These are phyloP conservation scores for Macrosiphum euphorbiae DNA, from an alignment of 2,888 invertebrate species.

Conservation along the genomic window DNA sequence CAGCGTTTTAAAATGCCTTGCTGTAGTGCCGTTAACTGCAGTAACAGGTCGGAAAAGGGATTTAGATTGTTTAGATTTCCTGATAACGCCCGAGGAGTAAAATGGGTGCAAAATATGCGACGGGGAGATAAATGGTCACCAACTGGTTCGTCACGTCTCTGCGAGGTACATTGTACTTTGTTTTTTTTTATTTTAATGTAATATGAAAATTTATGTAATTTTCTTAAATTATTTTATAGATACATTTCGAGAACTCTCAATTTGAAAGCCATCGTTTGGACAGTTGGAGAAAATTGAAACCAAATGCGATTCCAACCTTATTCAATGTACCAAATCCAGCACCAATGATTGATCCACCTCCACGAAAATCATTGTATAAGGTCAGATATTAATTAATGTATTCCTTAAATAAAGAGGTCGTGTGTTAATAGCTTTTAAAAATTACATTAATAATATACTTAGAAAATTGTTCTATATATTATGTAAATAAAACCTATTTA, in stretches of 20 bases:
- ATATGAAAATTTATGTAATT: too few species aligned
- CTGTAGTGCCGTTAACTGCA: not conserved
- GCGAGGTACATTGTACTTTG: conserved; percentile 65
- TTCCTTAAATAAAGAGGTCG: not conserved
- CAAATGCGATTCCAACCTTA: not conserved
- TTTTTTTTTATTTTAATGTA: too few species aligned
- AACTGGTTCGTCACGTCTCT: not conserved
- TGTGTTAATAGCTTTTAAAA: not conserved
- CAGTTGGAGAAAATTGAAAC: not conserved
- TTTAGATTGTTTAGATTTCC: conserved; percentile 8
- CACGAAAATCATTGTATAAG: conserved; percentile 8
- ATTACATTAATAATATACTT: not conserved
- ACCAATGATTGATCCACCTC: not conserved
- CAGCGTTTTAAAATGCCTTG: not conserved
- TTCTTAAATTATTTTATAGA: not conserved
- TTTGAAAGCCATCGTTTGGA: not conserved
- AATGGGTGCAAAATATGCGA: conserved; percentile 6
- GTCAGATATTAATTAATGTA: not conserved
- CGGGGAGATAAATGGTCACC: conserved; percentile 12
- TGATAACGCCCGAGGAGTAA: not conserved
- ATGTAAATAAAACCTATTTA: too few species aligned
- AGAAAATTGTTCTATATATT: too few species aligned
- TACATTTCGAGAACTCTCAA: not conserved
- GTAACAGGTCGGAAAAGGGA: not conserved
- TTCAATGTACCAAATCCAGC: not conserved